Percentiles rank a stretch among this genome's conserved stretches.
These are phyloP conservation scores for Vidua chalybeata DNA, from an alignment of 2,113 vertebrate species.

Conservation along the genomic window DNA sequence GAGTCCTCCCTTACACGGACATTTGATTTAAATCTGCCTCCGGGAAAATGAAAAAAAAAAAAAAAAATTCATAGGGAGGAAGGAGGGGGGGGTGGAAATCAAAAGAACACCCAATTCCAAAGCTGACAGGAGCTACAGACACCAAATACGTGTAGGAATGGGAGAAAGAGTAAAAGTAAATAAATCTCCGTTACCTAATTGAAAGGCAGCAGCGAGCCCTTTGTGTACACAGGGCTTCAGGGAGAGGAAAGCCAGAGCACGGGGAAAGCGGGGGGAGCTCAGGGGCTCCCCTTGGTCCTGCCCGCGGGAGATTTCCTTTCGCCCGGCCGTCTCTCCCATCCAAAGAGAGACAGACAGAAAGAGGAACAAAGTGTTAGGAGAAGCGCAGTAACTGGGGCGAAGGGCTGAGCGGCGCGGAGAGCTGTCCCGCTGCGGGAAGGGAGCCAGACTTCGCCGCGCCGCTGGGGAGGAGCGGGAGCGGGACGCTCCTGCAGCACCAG, in stretches of 20 bases:
- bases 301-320: not conserved
- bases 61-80: not conserved
- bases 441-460: fast-evolving
- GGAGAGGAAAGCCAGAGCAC: conserved; percentile 17
- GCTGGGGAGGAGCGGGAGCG: fast-evolving
- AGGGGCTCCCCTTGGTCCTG: not conserved
- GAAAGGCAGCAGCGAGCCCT: conserved; percentile 55
- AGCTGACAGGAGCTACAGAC: conserved; percentile 16
- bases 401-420: not conserved
- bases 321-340: not conserved
- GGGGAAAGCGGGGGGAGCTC: not conserved
- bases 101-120: not conserved
- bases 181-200: conserved; percentile 45
- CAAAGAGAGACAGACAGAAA: not conserved
- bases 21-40: conserved; percentile 47
- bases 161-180: conserved; percentile 58
- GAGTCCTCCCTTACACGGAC: not conserved
- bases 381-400: not conserved
- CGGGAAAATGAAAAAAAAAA: conserved; percentile 57
- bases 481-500: fast-evolving
- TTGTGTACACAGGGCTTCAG: conserved; percentile 45
- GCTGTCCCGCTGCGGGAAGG: too few species aligned
- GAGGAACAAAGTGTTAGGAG: not conserved
- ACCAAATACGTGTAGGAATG: not conserved
- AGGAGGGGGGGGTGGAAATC: fast-evolving